phyloP scores from a whole-genome alignment of 2,113 vertebrate genomes.

The Echinops telfairi region DNA sequence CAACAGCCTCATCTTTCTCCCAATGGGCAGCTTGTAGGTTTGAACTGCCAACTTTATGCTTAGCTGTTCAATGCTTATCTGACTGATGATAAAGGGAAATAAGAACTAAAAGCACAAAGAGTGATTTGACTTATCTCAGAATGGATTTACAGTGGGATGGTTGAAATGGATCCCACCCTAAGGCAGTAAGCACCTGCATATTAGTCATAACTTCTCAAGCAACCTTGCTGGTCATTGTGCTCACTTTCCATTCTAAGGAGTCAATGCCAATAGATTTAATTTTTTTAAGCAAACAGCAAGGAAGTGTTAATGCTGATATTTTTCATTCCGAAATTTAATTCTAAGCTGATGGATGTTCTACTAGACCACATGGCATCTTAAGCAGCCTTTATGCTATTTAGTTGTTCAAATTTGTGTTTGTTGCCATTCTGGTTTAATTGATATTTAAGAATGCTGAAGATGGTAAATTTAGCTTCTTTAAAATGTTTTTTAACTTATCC shows the following conservation, averaged over 20 bases:
- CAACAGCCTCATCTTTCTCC: no score
- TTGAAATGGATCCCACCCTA: not conserved
- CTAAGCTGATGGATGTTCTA: not conserved
- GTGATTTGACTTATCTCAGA: not conserved
- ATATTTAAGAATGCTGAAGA: slow-evolving; percentile 78
- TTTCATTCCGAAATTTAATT: not conserved
- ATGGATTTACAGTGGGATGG: not conserved
- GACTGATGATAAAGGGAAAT: not conserved
- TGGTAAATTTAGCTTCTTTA: slow-evolving; percentile 50
- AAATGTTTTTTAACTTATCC: slow-evolving; percentile 79
- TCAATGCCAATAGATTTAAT: slow-evolving; percentile 1
- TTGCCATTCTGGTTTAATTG: slow-evolving; percentile 19
- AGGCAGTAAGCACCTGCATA: not conserved
- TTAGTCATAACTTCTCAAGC: not conserved
- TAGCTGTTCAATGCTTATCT: not conserved
- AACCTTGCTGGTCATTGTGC: not conserved
- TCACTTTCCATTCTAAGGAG: slow-evolving; percentile 30
- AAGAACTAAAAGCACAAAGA: not conserved
- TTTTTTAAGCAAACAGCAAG: not conserved
- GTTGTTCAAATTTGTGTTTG: slow-evolving; percentile 41
- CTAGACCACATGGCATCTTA: not conserved
- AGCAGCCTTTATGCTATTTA: slow-evolving; percentile 20
- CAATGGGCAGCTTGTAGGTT: no score
- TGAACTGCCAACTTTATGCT: not conserved
- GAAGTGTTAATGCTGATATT: slow-evolving; percentile 29